Base-by-base conservation (phyloP, 2,113 vertebrate genomes). In the Rhipidura dahli region DNA sequence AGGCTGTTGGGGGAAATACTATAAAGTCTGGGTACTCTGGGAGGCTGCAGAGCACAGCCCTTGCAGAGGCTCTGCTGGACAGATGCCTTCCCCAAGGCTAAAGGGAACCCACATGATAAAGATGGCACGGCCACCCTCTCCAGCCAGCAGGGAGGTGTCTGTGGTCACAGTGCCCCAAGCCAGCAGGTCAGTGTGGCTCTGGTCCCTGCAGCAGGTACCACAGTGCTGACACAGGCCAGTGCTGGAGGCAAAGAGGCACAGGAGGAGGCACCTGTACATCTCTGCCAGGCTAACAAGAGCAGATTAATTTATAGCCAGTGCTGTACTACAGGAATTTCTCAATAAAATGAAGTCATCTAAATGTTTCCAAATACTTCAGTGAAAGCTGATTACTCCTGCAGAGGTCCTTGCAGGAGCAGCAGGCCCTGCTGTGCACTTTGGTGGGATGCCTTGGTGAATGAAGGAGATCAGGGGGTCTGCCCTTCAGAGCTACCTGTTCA, bases 101-200 rank as follows among this genome's bases (percentile, higher is more conserved):
- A 10, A 18, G 81, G 17, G 63, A 45, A 13, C 30, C 26, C 8
- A 20, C 5, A 6, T 1, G 49, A 22, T 33, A 27, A 47, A 73
- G 56, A 22, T 4, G 2, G 28, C 64, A 10, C 0, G 0, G 54
- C 21, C 31, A n/a, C 3, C 3, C 23, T 63, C 44, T 49, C 30
- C 56, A 51, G 26, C 0, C 27, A 28, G 17, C 3, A 22, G 4
- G 60, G 51, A 2, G 2, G 9, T 17, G 31, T 39, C 33, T 54
- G 56, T 1, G 7, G 51, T 11, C 72, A 35, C 78, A 21, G 45
- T 12, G 11, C 11, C 60, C 69, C 54, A 19, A 16, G 14, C 20
- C 26, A 44, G 12, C 35, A 6, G 2, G 1, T 15, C 26, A 13
- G 6, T 0, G 0, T 0, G 22, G 14, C 4, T 3, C 10, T 21